Percentiles rank a stretch among this genome's conserved stretches.
phyloP scores from a whole-genome alignment of 2,113 vertebrate genomes.

The Gopherus flavomarginatus region DNA sequence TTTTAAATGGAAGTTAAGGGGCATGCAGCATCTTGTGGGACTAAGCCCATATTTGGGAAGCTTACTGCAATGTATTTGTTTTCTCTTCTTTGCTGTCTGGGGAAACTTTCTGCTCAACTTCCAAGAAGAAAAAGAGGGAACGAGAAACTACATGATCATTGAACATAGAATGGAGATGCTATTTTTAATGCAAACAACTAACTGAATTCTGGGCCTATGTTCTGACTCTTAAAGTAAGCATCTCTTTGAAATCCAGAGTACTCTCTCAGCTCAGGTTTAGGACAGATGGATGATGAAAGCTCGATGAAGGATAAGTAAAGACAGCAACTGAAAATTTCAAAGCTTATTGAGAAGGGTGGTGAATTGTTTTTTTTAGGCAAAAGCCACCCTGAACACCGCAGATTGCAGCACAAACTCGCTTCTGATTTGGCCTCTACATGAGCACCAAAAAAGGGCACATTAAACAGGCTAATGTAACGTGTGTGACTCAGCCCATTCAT shows the following conservation, averaged over 20 bases:
- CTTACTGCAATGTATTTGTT: not conserved
- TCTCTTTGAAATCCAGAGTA: conserved; percentile 43
- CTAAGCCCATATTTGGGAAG: not conserved
- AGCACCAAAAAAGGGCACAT: conserved; percentile 50
- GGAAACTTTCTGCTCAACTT: not conserved
- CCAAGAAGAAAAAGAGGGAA: not conserved
- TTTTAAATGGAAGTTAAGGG: not conserved
- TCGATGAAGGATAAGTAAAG: conserved; percentile 61
- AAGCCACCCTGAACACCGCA: conserved; percentile 56
- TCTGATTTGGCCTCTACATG: conserved; percentile 21
- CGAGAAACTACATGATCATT: rapidly evolving
- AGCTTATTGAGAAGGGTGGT: conserved; percentile 62
- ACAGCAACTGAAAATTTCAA: conserved; percentile 52
- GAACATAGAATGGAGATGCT: not conserved
- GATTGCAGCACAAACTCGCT: not conserved
- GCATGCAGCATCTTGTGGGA: not conserved
- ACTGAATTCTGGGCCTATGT: not conserved
- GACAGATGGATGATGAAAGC: conserved; percentile 9
- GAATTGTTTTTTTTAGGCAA: conserved; percentile 60
- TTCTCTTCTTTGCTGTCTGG: not conserved
- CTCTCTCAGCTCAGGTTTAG: conserved; percentile 38
- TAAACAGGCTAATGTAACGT: not conserved
- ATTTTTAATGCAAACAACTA: not conserved
- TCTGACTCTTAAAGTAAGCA: not conserved
- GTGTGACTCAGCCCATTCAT: conserved; percentile 46